A percentile compares a stretch with the other conserved stretches of the same genome.
Evolutionary conservation across 2,797 vertebrate species (phyloP).

Genomic region (Sciurus carolinensis): DNA sequence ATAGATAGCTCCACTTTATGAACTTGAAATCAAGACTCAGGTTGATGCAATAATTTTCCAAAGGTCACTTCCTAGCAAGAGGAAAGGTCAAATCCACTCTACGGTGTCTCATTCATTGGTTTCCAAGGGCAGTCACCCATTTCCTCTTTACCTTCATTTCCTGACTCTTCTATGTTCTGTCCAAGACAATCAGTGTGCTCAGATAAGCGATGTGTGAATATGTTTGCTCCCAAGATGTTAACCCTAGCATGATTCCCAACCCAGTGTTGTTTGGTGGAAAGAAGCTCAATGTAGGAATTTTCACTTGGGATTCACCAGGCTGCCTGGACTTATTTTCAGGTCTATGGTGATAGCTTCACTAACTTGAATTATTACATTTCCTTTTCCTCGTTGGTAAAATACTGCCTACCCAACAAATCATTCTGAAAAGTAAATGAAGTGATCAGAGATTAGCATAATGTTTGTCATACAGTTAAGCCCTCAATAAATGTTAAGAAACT

Average conservation of each 20-base stretch:
- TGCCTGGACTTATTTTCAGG: not conserved
- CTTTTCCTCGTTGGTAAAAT: slow-evolving; percentile 10
- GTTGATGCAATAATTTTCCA: not conserved
- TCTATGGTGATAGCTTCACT: not conserved
- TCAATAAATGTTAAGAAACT: not conserved
- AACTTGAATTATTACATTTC: slow-evolving; percentile 33
- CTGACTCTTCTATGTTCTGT: not conserved
- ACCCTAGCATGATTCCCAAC: not conserved
- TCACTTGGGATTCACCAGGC: not conserved
- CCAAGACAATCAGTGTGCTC: not conserved
- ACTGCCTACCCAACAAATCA: not conserved
- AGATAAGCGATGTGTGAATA: not conserved
- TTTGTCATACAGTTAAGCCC: not conserved
- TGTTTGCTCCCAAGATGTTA: not conserved
- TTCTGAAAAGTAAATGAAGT: slow-evolving; percentile 19
- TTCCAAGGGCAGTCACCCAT: not conserved
- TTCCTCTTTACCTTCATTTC: not conserved
- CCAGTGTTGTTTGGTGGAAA: not conserved
- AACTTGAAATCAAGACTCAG: not conserved
- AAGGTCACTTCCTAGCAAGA: not conserved
- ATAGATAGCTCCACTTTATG: not conserved
- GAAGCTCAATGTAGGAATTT: not conserved
- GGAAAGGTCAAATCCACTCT: not conserved
- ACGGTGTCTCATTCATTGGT: not conserved
- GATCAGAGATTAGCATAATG: not conserved